These are phyloP conservation scores for Gallinago undulata DNA, from an alignment of 2,113 vertebrate genomes.

Conservation along the genomic window DNA sequence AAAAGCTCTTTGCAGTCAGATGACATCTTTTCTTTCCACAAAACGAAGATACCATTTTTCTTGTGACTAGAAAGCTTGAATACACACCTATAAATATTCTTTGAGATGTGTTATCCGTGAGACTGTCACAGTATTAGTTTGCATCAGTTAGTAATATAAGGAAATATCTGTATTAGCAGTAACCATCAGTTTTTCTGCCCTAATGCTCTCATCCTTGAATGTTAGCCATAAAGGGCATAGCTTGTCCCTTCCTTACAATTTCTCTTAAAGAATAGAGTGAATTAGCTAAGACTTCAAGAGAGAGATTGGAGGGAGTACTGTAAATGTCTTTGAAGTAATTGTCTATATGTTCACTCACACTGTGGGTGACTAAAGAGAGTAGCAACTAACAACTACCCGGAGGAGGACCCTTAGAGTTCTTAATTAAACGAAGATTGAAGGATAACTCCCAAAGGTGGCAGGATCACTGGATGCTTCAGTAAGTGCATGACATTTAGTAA, in stretches of 20 bases:
- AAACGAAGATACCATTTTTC: background rate
- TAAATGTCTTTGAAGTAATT: background rate
- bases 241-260: background rate
- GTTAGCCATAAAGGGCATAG: background rate
- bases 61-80: background rate
- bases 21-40: background rate
- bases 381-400: background rate
- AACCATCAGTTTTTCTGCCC: background rate
- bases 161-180: background rate
- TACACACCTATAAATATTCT: background rate
- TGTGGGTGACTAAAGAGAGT: background rate
- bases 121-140: background rate
- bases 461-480: background rate
- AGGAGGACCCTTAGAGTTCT: background rate
- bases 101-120: background rate
- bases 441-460: background rate
- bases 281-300: background rate
- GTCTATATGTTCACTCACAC: background rate
- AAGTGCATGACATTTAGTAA: background rate
- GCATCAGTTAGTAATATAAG: background rate
- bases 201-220: background rate
- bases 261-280: background rate
- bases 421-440: background rate
- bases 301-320: background rate
- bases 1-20: background rate